A percentile compares a stretch with the other conserved stretches of the same genome.
phyloP scores from a whole-genome alignment of 2,113 vertebrate genomes.

The Macquaria australasica region DNA sequence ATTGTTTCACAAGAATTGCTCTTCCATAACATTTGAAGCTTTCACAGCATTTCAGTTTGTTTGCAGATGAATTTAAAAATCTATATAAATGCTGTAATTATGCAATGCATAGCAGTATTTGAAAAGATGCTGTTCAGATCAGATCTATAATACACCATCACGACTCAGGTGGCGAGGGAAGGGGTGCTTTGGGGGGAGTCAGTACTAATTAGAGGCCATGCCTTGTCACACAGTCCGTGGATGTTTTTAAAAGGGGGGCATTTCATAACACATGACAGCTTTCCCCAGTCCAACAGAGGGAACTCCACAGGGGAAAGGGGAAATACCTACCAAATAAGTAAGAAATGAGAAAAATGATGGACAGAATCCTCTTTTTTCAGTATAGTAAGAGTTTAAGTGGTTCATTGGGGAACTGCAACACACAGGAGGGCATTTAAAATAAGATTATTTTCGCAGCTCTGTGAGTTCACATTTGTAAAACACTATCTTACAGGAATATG shows the following conservation, averaged over 20 bases:
- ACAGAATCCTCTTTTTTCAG: not conserved
- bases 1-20: not conserved
- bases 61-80: not conserved
- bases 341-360: not conserved
- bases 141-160: slow-evolving; percentile 37
- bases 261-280: not conserved
- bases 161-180: slow-evolving; percentile 9
- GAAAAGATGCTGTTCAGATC: slow-evolving; percentile 5
- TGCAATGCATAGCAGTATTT: not conserved
- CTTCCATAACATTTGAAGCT: not conserved
- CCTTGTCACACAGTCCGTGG: slow-evolving; percentile 17
- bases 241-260: not conserved
- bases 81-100: not conserved
- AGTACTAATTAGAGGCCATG: slow-evolving; percentile 3
- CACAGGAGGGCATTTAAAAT: slow-evolving; percentile 24
- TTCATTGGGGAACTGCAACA: slow-evolving; percentile 18
- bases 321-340: not conserved
- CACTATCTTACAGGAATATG: not conserved
- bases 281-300: not conserved
- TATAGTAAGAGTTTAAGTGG: slow-evolving; percentile 3
- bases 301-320: not conserved
- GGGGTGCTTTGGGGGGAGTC: not conserved
- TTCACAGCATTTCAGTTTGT: not conserved
- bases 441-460: slow-evolving; percentile 4
- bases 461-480: slow-evolving; percentile 23